Base-by-base conservation (phyloP, 2,113 vertebrate species). In the Micronisus gabar region DNA sequence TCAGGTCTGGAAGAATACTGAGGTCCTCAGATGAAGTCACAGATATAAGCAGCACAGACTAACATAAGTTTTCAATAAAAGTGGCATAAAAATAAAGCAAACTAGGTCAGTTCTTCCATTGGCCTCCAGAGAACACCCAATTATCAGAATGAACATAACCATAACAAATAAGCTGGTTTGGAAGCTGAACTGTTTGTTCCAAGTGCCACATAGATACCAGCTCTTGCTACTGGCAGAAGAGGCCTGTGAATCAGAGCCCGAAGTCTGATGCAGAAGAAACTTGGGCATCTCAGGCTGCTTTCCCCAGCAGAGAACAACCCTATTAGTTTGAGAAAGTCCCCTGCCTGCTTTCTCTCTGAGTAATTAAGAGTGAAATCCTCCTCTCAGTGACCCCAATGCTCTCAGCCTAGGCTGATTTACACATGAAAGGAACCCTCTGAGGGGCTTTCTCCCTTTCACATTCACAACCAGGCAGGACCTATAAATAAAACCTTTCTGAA, bases 331-430 rank as follows among this genome's bases (percentile, higher is more conserved):
- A 95, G 96, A 97, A 97, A 95, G 94, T 91, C 92, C 88, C 97
- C 93, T 71, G 92, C 93, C 96, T 72, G 97, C 97, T 97, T 98
- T 98, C 97, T 97, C 97, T 86, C 72, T 89, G 95, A 98, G 98
- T 98, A 98, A 98, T 98, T 98, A 98, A 98, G 97, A 98, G 98
- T 97, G 97, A 98, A 98, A 98, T 97, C 98, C 97, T 96, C 97
- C 98, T 97, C 98, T 95, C 56, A 13, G 93, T 98, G 98, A 98
- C 98, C 98, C 96, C 70, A 82, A 63, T n/a, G 97, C 98, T 98
- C 97, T 89, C 6, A 93, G 96, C 94, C 95, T 78, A 47, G 94
- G 96, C 97, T 98, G 97, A 98, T 98, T 98, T 98, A 97, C 98
- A 98, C 98, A 98, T 98, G 98, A 98, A 98, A 98, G 98, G 97